Base-by-base conservation (phyloP, 1,140 invertebrate genomes). In the Mactra quadrangularis region DNA sequence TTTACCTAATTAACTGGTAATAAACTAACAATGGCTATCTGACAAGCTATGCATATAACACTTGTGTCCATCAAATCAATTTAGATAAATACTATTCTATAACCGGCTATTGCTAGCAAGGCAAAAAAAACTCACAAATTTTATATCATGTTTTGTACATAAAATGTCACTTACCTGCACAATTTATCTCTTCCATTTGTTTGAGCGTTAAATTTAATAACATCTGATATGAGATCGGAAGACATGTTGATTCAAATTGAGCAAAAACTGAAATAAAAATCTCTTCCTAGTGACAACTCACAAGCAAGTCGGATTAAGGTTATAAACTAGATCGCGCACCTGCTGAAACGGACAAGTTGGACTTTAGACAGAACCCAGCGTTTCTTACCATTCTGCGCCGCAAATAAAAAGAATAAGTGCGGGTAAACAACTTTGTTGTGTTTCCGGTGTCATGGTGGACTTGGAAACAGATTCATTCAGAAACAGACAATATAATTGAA, bases 101-200 rank as follows among this genome's bases (percentile, higher is more conserved):
- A n/a, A n/a, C n/a, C n/a, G n/a, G n/a, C n/a, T n/a, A n/a, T n/a
- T n/a, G n/a, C n/a, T n/a, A n/a, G n/a, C n/a, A n/a, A n/a, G n/a
- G n/a, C n/a, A n/a, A n/a, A n/a, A n/a, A n/a, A n/a, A n/a, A n/a
- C n/a, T n/a, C n/a, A n/a, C n/a, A n/a, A n/a, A n/a, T n/a, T n/a
- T n/a, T n/a, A n/a, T n/a, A n/a, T n/a, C n/a, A n/a, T n/a, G n/a
- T n/a, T n/a, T n/a, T n/a, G n/a, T n/a, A n/a, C n/a, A n/a, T n/a
- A n/a, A n/a, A n/a, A n/a, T n/a, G n/a, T n/a, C 4, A 52, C 3
- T 79, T 85, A 91, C 90, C 90, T 89, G 82, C 87, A 89, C 50
- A 90, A 47, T 84, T 90, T 91, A 82, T 91, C 90, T 66, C 89
- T 88, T 41, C 90, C 90, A 74, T 87, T 87, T 19, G 90, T 87